Percentiles rank a stretch among this genome's conserved stretches.
Evolutionary conservation across 2,797 vertebrate species (phyloP).

Genomic region (Erethizon dorsatum): DNA sequence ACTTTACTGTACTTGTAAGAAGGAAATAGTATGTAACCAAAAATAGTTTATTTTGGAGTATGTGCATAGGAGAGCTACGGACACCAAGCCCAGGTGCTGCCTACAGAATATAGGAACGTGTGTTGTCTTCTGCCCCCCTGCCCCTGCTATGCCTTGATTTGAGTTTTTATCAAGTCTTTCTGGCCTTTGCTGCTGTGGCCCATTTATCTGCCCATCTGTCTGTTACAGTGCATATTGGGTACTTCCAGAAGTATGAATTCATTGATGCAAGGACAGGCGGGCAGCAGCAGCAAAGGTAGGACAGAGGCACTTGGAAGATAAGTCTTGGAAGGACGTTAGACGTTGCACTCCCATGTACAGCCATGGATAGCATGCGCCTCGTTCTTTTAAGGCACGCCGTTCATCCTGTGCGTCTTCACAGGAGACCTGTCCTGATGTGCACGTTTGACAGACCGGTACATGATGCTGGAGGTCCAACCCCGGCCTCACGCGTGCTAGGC

Average conservation of each 20-base stretch:
- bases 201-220: slow-evolving; percentile 86
- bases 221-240: slow-evolving; percentile 84
- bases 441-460: slow-evolving; percentile 43
- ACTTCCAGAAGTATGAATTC: slow-evolving; percentile 85
- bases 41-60: slow-evolving; percentile 54
- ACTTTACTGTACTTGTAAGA: slow-evolving; percentile 39
- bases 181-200: slow-evolving; percentile 82
- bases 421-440: slow-evolving; percentile 48
- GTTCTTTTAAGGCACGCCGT: slow-evolving; percentile 60
- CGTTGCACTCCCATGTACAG: neutral
- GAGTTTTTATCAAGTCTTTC: slow-evolving; percentile 84
- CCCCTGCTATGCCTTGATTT: slow-evolving; percentile 76
- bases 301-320: slow-evolving; percentile 81
- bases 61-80: neutral
- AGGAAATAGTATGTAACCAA: slow-evolving; percentile 43
- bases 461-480: neutral
- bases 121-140: slow-evolving; percentile 40
- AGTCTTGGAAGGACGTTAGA: slow-evolving; percentile 80
- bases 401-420: slow-evolving; percentile 55
- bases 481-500: neutral
- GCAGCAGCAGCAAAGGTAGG: slow-evolving; percentile 84
- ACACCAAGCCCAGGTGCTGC: slow-evolving; percentile 53
- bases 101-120: slow-evolving; percentile 51
- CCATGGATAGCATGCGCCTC: slow-evolving; percentile 42
- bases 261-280: slow-evolving; percentile 86